Base-by-base conservation (phyloP, 2,888 invertebrate species). In the Lochmaea crataegi region DNA sequence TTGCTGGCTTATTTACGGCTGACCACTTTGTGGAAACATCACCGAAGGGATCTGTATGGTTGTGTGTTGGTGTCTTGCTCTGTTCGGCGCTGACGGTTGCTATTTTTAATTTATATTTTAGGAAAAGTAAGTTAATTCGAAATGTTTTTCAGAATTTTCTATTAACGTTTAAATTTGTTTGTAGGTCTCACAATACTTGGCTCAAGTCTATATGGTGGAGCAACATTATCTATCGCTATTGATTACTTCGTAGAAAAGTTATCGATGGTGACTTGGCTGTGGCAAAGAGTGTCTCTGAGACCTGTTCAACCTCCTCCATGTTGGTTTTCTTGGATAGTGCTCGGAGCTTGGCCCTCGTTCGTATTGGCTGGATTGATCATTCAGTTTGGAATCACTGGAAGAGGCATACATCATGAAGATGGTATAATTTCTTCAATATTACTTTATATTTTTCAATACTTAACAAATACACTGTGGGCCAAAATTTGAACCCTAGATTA, bases 171-270 rank as follows among this genome's bases (percentile, higher is more conserved):
- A 42, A 16, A 32, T 14, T 51, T 48, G 41, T 58, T 86, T 86
- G 7, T 86, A 91, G 91, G 90, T 75, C 85, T 94, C 77, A 94
- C 94, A 56, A 91, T 94, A 81, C 86, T 94, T 72, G 93, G 93
- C 48, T 94, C 94, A 14, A 90, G 92, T 78, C 88, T 94, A n/a
- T 93, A 94, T 79, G 94, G 94, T 32, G 93, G 92, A 22, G 93
- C 93, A 9, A 90, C 94, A 71, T 89, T 94, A 78, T 90, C 93
- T 11, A 89, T 90, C 14, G 90, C 92, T 3, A 87, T 93, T 71
- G 94, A 94, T 86, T 94, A 94, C 85, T 93, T 93, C 85, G 89
- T 94, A 73, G 94, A 94, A 84, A 89, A 91, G 82, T 89, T 92
- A 85, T 87, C 91, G 81, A 91, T 93, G 90, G 89, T 91, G n/a